Conservation (phyloP, 2,797 vertebrate species). For the Mionectes olivaceus region DNA sequence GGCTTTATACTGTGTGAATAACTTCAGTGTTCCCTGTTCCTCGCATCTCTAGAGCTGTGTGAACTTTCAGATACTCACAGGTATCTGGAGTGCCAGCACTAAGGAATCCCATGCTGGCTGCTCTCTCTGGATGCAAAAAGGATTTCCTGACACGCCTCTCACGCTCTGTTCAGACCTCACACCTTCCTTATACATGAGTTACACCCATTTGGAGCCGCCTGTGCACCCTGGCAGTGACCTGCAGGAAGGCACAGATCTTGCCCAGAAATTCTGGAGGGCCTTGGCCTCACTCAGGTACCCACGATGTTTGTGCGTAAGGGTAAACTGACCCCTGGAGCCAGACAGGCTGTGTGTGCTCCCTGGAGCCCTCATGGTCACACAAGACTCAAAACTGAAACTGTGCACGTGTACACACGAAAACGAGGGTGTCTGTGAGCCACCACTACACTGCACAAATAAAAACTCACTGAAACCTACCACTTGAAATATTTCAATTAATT, state of each 20-base stretch:
- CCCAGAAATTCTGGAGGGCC: neutral
- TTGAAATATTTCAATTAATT: slow-evolving; percentile 50
- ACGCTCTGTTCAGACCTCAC: neutral
- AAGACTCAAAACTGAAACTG: neutral
- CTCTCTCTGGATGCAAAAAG: neutral
- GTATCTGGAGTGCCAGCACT: neutral
- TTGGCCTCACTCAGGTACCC: neutral
- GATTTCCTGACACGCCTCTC: fast-evolving
- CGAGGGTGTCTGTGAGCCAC: neutral
- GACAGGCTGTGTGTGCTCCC: neutral
- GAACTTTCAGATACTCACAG: neutral
- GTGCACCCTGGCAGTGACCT: neutral
- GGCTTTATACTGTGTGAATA: neutral
- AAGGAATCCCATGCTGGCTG: neutral
- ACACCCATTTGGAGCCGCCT: neutral
- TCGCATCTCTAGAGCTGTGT: neutral
- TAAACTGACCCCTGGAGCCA: neutral
- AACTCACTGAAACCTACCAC: neutral
- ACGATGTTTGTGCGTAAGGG: neutral
- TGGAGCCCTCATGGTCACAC: neutral
- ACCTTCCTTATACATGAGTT: neutral
- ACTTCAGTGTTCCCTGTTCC: neutral
- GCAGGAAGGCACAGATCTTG: neutral
- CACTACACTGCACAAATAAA: neutral
- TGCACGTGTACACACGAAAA: neutral